Evolutionary conservation across 2,113 vertebrate species (phyloP).

Genomic region (Reinhardtius hippoglossoides): DNA sequence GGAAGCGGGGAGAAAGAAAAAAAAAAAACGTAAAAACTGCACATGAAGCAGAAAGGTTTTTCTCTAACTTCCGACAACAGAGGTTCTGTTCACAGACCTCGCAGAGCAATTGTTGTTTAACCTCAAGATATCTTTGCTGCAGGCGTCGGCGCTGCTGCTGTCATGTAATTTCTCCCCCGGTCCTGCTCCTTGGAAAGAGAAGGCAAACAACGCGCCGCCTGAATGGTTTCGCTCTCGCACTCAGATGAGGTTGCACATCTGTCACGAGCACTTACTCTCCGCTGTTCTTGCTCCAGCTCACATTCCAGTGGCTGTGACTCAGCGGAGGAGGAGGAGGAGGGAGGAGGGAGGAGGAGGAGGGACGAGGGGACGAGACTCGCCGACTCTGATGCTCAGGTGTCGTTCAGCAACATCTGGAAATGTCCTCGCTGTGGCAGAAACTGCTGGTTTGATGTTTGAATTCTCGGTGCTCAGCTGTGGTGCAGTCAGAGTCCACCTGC

Average conservation of each 20-base stretch:
- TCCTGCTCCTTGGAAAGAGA: constrained; percentile 13
- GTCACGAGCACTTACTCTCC: constrained; percentile 54
- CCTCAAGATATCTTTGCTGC: constrained; percentile 28
- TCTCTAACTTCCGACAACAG: constrained; percentile 20
- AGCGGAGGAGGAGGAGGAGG: no score
- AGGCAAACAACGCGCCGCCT: constrained; percentile 20
- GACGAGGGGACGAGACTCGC: no score
- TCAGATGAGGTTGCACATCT: constrained; percentile 62
- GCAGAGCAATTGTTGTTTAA: constrained; percentile 41
- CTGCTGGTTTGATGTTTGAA: no score
- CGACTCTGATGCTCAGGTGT: no score
- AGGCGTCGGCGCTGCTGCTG: neutral
- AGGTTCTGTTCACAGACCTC: constrained; percentile 26
- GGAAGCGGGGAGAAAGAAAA: constrained; percentile 1
- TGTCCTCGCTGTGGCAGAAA: no score
- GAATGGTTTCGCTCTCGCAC: constrained; percentile 27
- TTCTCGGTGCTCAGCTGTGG: no score
- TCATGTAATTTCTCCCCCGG: constrained; percentile 26
- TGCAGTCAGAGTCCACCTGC: no score
- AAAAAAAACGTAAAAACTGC: constrained; percentile 1
- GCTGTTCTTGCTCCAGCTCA: neutral
- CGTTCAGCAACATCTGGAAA: no score
- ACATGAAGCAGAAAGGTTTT: constrained; percentile 1
- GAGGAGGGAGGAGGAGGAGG: no score
- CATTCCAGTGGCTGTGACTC: neutral